These are phyloP conservation scores for Napeogenes sylphis DNA, from an alignment of 2,888 invertebrate genomes.

Conservation along the genomic window DNA sequence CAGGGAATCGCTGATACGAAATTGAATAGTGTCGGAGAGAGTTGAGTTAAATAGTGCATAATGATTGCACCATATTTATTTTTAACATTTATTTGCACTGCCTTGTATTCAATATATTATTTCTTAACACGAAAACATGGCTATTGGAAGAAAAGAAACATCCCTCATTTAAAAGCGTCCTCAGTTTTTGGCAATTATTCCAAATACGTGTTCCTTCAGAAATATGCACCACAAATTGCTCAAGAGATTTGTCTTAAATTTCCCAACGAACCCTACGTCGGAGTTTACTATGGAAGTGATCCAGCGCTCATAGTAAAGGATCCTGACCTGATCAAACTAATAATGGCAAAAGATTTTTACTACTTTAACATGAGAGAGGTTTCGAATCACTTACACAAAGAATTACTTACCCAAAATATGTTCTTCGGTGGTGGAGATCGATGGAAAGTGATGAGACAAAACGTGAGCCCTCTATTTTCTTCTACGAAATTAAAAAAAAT, in stretches of 20 bases:
- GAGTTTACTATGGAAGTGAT: too few relatives aligned
- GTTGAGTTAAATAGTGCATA: not conserved
- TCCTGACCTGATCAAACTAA: too few relatives aligned
- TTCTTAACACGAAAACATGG: slow-evolving; percentile 21
- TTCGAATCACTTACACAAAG: slow-evolving; percentile 42
- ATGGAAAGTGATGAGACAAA: slow-evolving; percentile 59
- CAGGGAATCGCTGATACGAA: too few relatives aligned
- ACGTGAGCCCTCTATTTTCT: slow-evolving; percentile 55
- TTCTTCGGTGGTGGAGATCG: slow-evolving; percentile 50
- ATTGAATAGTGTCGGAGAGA: too few relatives aligned
- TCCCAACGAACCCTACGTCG: slow-evolving; percentile 33
- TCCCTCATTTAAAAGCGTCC: too few relatives aligned
- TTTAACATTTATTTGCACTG: not conserved
- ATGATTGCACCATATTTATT: slow-evolving; percentile 9
- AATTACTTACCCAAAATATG: slow-evolving; percentile 44
- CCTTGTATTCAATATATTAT: slow-evolving; percentile 16
- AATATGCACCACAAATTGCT: slow-evolving; percentile 36
- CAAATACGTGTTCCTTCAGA: slow-evolving; percentile 43
- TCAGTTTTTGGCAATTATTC: slow-evolving; percentile 46
- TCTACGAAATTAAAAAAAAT: slow-evolving; percentile 59
- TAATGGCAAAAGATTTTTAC: too few relatives aligned
- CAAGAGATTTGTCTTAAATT: slow-evolving; percentile 47
- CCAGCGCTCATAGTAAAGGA: too few relatives aligned
- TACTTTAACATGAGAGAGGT: slow-evolving; percentile 45
- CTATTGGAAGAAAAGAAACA: slow-evolving; percentile 48